Base-by-base conservation (phyloP, 2,797 vertebrate species). In the Alosa sapidissima region DNA sequence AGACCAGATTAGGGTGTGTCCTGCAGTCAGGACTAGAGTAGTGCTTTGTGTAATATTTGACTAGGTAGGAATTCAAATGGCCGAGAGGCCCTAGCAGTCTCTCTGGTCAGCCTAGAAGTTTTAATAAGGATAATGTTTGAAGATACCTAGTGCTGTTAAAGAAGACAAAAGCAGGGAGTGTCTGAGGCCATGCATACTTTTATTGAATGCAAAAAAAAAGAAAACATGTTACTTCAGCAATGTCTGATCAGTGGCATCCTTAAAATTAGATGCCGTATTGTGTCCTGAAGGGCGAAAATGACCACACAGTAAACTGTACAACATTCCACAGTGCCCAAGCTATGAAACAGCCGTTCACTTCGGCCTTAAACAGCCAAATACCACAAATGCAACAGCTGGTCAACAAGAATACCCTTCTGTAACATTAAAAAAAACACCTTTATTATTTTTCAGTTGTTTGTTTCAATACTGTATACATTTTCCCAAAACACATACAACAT, bases 311-410 rank as follows among this genome's bases (percentile, higher is more conserved):
- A 96, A 93, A 91, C 94, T 94, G 94, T 94, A 96, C 95, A 96
- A 83, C 89, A 90, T 85, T 91, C 91, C 89, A 92, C 89, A 89
- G 92, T 93, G 92, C 91, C 94, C 86, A 90, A 93, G 93, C 92
- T 94, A 85, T 93, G 90, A 93, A 94, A 95, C 93, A 92, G 92
- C 90, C 84, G 72, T 89, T 87, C 84, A 89, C 90, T 88, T 92
- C 94, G 95, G 93, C 95, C 95, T 94, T 92, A 94, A 96, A 96
- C 93, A 95, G 94, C 94, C 96, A 94, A 94, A 90, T 92, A 90
- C 72, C 5, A 91, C 93, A 91, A 93, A 88, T 89, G 86, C 88
- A 93, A 94, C 92, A 95, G 93, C 93, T 93, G 91, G 91, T 90
- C 91, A 89, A 91, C 91, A 88, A 90, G 89, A 84, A 89, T 87